Evolutionary conservation across 2,888 invertebrate genomes (phyloP), one percentile per base, ranked within the genome.

Genomic region (Cryptocephalus moraei): DNA sequence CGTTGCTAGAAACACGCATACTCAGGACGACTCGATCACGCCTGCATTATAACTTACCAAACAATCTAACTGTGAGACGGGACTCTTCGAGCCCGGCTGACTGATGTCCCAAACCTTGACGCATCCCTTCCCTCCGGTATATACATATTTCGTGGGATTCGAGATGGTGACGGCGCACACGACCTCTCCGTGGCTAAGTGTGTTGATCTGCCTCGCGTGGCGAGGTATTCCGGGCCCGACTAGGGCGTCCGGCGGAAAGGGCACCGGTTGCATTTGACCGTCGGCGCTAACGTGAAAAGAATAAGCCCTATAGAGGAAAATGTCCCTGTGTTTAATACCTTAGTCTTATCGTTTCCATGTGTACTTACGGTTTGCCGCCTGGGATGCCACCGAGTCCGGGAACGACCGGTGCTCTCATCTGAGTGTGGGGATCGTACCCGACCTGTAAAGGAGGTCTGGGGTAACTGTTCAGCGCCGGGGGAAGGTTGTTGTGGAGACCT

Each of bases 131-230:
- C 95, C 95, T 31, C 95, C 97, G 0, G 97, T 97, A 73, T 95
- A 97, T n/a, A 95, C 92, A 70, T 91, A 89, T 59, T 91, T 80
- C 53, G 88, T 86, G 50, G 86, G 84, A 65, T 82, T 77, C 48
- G 91, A 89, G 67, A 97, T 85, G 43, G 96, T 95, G 43, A 97
- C 96, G 1, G 95, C 96, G 70, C 96, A 96, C 33, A 96, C 96
- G 39, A 96, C 91, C 70, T 96, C 96, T 8, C 96, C 96, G 71
- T 97, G 96, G 52, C 86, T 88, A 53, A 96, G 71, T 8, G 91
- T 90, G 67, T 90, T 91, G 59, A 92, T 88, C 66, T 88, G 88
- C 10, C 92, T 78, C 41, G 92, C 92, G 64, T 89, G 91, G 45
- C 91, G 78, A 9, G 96, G 95, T 57, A 96, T 90, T 32, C 94